A percentile compares a stretch with the other conserved stretches of the same genome.
These are phyloP conservation scores for Myrmecophaga tridactyla DNA, from an alignment of 2,113 vertebrate genomes.

Conservation along the genomic window DNA sequence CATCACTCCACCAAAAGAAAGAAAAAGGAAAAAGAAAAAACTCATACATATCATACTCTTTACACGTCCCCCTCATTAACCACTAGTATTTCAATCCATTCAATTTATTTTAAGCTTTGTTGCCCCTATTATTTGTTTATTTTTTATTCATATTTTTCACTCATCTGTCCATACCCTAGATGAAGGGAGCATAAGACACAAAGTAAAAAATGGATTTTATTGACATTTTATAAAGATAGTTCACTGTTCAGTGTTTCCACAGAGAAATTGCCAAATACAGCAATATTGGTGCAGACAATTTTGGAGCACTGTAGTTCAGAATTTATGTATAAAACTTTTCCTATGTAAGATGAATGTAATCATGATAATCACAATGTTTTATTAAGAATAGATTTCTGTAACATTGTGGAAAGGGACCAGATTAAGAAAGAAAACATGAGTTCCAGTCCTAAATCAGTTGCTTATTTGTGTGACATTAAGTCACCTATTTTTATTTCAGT, in stretches of 20 bases:
- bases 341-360: not conserved
- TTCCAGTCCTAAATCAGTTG: not conserved
- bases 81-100: too few species aligned
- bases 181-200: too few species aligned
- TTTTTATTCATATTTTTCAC: too few species aligned
- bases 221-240: slow-evolving; percentile 2
- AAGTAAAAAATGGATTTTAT: too few species aligned
- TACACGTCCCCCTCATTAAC: too few species aligned
- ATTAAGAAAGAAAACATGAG: not conserved
- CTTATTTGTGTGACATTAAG: not conserved
- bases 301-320: not conserved
- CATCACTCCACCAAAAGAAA: too few species aligned
- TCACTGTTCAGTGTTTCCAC: slow-evolving; percentile 20
- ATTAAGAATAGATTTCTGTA: not conserved
- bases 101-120: too few species aligned
- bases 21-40: too few species aligned
- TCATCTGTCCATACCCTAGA: too few species aligned
- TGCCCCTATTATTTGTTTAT: too few species aligned
- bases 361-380: not conserved
- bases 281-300: not conserved
- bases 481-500: slow-evolving; percentile 2
- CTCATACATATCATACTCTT: too few species aligned
- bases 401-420: not conserved
- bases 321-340: not conserved
- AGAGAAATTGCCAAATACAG: slow-evolving; percentile 25